Base-by-base conservation (phyloP, 2,797 vertebrate species). In the Esox lucius region DNA sequence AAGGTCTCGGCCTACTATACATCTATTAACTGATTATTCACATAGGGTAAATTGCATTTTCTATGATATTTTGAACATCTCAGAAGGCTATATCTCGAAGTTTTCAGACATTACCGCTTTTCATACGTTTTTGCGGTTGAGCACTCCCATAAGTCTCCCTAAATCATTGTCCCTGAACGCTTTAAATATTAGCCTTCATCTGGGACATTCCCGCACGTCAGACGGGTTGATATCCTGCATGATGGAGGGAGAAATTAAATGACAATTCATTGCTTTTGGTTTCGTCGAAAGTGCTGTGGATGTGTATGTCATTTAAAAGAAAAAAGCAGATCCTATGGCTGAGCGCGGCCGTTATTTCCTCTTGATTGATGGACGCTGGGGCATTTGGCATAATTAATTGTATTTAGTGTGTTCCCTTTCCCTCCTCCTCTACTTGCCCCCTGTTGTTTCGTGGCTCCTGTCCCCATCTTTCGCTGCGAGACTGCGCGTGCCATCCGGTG, bases 301-400 rank as follows among this genome's bases (percentile, higher is more conserved):
- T 66, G 24, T 74, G 73, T 89, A 86, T 72, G 70, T 61, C 22
- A 72, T 1, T 77, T 80, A 78, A 81, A 89, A 87, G 28, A 31
- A 83, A 84, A 86, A 83, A 87, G 79, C 87, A 88, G 85, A 80
- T 70, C 76, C 85, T 85, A 86, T 87, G 79, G 79, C 84, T 83
- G 48, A 83, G 83, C 80, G 75, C 82, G 79, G 80, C 77, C 88
- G 90, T 92, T 93, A 91, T 93, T 92, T 87, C 83, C 83, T 86
- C 71, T 76, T 92, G 93, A 94, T 91, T 92, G 91, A 92, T 93
- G 90, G 85, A 85, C 82, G 84, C 87, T 24, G 81, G 87, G 56
- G 90, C 90, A 90, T 90, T 90, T 91, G 91, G 86, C 87, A 89
- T 91, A 90, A 90, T 93, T 91, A 81, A 92, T 94, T 93, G 93